Evolutionary conservation across 2,888 invertebrate species (phyloP).

Genomic region (Trichacis sp.): DNA sequence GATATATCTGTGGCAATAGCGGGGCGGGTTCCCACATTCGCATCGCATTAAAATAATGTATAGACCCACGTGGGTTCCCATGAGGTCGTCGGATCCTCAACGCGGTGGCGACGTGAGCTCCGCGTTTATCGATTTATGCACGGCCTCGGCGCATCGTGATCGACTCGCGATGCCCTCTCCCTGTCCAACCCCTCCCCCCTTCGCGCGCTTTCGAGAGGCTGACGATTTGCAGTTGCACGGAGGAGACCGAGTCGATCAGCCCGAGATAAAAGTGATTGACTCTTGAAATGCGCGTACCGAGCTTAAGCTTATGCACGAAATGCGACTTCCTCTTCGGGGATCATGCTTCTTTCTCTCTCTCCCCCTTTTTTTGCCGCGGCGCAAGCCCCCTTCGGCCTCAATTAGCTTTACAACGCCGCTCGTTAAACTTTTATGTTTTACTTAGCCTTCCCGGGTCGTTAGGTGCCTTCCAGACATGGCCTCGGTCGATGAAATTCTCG

Average conservation of each 20-base stretch:
- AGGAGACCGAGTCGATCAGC: conserved; percentile 27
- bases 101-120: conserved; percentile 12
- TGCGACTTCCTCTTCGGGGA: conserved; percentile 22
- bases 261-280: conserved; percentile 61
- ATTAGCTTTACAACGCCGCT: conserved; percentile 59
- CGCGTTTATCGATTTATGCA: conserved; percentile 32
- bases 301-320: conserved; percentile 20
- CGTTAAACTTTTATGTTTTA: conserved; percentile 61
- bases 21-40: conserved; percentile 48
- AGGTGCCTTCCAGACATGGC: conserved; percentile 31
- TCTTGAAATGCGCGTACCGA: conserved; percentile 54
- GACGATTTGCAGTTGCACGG: conserved; percentile 15
- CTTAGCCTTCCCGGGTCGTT: conserved; percentile 49
- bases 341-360: no score
- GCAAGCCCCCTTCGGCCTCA: conserved; percentile 52
- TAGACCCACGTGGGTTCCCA: conserved; percentile 44
- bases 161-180: conserved; percentile 28
- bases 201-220: conserved; percentile 9
- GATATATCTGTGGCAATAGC: conserved; percentile 2
- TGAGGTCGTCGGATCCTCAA: conserved; percentile 28
- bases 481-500: conserved; percentile 52
- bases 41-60: conserved; percentile 42
- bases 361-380: conserved; percentile 14
- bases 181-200: background rate
- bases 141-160: conserved; percentile 26